Base-by-base conservation (phyloP, 2,888 invertebrate genomes). In the Biston betularia region DNA sequence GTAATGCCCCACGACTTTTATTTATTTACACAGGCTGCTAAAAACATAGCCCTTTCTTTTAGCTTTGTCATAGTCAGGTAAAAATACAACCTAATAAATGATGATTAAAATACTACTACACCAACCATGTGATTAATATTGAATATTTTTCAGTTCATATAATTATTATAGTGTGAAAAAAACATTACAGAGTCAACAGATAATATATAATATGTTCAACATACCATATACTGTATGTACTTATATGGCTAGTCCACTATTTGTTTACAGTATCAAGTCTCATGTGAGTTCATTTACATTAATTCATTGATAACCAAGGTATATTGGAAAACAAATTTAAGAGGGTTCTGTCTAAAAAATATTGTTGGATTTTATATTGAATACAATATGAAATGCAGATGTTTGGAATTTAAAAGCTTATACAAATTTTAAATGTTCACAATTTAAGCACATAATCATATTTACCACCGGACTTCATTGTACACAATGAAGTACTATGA, bases 241-340 rank as follows among this genome's bases (percentile, higher is more conserved):
- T 0, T 15, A 42, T 42, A 52, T 24, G 35, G 38, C 14, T 52
- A 11, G 52, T 35, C 42, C 58, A 49, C 55, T 66, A 62, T 62
- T 66, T 66, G 66, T 66, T 66, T 66, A 57, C 53, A 50, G n/a
- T 54, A 44, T 61, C 33, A 56, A 46, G 52, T 42, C 15, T 48
- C 34, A 53, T 42, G 40, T 12, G 33, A 53, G 62, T 61, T 57
- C 56, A 58, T 53, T 62, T 44, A 54, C 62, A 49, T 49, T 50
- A 14, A 48, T 59, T 40, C 24, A 58, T 49, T 48, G 33, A 55
- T 34, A 40, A 14, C 11, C 48, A 53, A 38, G 38, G 50, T 49
- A 1, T 38, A 2, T 4, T 38, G 38, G 38, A 64, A 45, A 15
- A 40, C n/a, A 0, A 42, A 24, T 15, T 12, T 10, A 6, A 33